These are phyloP conservation scores for Choloepus didactylus DNA, from an alignment of 2,797 vertebrate species.

Conservation along the genomic window DNA sequence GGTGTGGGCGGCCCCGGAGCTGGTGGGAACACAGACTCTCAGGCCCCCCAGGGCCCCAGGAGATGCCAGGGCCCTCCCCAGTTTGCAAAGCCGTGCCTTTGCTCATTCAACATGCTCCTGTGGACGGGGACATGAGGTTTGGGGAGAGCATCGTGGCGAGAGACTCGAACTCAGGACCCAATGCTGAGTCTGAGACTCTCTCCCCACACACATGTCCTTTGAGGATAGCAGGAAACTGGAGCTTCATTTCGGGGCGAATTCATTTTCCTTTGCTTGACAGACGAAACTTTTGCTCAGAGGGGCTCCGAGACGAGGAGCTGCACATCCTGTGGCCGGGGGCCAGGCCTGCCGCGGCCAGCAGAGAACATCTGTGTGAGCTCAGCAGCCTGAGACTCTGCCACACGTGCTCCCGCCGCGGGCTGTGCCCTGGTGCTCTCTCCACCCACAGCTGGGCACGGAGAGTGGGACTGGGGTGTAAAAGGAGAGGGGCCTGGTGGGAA, in stretches of 20 bases:
- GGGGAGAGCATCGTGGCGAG: no score
- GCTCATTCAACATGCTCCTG: background rate
- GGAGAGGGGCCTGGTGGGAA: background rate
- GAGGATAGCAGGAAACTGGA: background rate
- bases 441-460: background rate
- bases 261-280: constrained; percentile 48
- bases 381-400: constrained; percentile 71
- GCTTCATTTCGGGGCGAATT: constrained; percentile 7
- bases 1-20: background rate
- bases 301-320: constrained; percentile 40
- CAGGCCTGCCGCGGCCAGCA: constrained; percentile 46
- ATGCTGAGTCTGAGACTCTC: background rate
- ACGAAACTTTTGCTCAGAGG: background rate
- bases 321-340: constrained; percentile 66
- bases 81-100: background rate
- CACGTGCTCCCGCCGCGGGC: background rate
- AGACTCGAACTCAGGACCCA: background rate
- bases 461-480: background rate
- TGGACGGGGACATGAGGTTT: background rate
- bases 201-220: background rate
- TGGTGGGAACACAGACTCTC: background rate
- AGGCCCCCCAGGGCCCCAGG: background rate
- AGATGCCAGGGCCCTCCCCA: background rate
- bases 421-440: background rate
- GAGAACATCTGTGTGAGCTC: constrained; percentile 73